These are phyloP conservation scores for Leucophenga maculata DNA, from an alignment of 2,888 invertebrate genomes.

Conservation along the genomic window DNA sequence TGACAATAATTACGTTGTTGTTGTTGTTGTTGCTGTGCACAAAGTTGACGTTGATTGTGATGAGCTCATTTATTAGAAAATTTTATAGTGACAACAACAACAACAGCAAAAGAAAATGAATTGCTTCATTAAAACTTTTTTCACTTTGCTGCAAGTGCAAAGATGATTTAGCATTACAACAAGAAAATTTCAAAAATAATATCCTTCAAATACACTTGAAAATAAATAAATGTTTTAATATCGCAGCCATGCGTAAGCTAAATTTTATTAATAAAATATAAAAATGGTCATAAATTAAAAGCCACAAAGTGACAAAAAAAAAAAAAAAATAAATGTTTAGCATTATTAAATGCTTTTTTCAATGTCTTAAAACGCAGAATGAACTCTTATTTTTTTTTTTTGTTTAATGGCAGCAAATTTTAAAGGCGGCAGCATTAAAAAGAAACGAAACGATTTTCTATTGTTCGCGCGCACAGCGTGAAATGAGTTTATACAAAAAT, in stretches of 20 bases:
- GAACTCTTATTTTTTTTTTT: too few relatives aligned
- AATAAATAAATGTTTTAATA: too few relatives aligned
- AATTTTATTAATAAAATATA: slow-evolving; percentile 7
- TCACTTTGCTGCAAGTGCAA: slow-evolving; percentile 36
- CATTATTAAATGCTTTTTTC: neutral
- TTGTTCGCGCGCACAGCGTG: neutral
- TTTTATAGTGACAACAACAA: too few relatives aligned
- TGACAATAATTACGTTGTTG: slow-evolving; percentile 36
- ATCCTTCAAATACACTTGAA: slow-evolving; percentile 12
- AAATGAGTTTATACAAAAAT: neutral
- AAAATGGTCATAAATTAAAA: neutral
- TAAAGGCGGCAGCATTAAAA: neutral
- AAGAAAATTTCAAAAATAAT: too few relatives aligned
- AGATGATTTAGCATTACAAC: neutral
- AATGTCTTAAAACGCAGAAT: neutral
- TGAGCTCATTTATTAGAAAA: slow-evolving; percentile 35
- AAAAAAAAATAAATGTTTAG: neutral
- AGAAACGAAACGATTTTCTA: neutral
- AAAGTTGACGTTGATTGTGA: neutral
- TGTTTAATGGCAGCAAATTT: too few relatives aligned
- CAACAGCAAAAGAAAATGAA: too few relatives aligned
- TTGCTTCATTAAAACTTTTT: slow-evolving; percentile 40
- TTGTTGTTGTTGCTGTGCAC: neutral
- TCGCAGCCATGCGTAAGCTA: too few relatives aligned
- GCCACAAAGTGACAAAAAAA: neutral